Evolutionary conservation across 92 coral and sea anemone species (phyloP).

Genomic region (Pocillopora meandrina): DNA sequence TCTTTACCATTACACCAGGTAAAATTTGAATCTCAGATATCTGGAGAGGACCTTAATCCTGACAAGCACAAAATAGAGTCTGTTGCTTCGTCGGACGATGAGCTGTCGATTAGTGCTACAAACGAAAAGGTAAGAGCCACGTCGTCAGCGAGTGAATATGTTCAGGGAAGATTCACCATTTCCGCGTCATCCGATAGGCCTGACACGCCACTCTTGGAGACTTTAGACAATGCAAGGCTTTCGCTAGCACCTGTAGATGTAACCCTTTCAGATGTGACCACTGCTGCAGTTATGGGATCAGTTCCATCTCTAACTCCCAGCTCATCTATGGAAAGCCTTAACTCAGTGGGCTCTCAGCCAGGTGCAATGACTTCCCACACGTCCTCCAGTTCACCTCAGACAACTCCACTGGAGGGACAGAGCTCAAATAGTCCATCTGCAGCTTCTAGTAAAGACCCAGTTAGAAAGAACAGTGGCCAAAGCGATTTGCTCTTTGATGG

Average conservation of each 20-base stretch:
- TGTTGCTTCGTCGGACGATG: constrained; percentile 35
- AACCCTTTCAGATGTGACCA: constrained; percentile 57
- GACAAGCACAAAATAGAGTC: constrained; percentile 25
- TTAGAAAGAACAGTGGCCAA: constrained; percentile 30
- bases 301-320: constrained; percentile 85
- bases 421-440: background rate
- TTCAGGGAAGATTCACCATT: constrained; percentile 39
- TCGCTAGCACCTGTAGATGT: constrained; percentile 45
- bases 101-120: background rate
- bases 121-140: constrained; percentile 2
- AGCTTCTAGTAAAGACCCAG: constrained; percentile 4
- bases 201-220: constrained; percentile 28
- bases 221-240: constrained; percentile 38
- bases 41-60: constrained; percentile 28
- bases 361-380: constrained; percentile 19
- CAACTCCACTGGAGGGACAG: constrained; percentile 29
- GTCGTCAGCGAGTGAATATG: constrained; percentile 15
- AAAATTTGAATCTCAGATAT: constrained; percentile 34
- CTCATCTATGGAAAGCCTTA: constrained; percentile 89
- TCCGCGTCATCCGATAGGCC: constrained; percentile 34
- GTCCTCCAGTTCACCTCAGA: constrained; percentile 59
- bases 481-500: constrained; percentile 13
- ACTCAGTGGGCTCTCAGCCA: constrained; percentile 68
- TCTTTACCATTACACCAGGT: background rate
- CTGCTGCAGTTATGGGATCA: constrained; percentile 26